Base-by-base conservation (phyloP, 2,888 invertebrate genomes). In the Cybosia mesomella region DNA sequence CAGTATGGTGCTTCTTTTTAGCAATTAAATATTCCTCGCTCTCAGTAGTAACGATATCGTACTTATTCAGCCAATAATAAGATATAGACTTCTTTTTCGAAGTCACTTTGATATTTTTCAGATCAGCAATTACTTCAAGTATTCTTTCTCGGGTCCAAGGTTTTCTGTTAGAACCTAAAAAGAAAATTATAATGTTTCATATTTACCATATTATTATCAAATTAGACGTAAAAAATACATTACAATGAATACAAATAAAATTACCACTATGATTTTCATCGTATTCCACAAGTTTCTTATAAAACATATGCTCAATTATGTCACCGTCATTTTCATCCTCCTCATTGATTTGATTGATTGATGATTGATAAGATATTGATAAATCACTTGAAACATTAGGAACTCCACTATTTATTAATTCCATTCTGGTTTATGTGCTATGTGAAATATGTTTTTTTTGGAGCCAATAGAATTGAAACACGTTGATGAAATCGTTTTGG, bases 51-150 rank as follows among this genome's bases (percentile, higher is more conserved):
- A 73, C 34, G 18, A 73, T 15, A 9, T 73, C 67, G 22, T 70
- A 72, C 28, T 67, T 73, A n/a, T 5, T 62, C 55, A 67, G 62
- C 70, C 70, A 73, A 39, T 70, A 73, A 59, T 64, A 65, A 11
- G 67, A 55, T 49, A 62, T 63, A 2, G 66, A 8, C 11, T 62
- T 73, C 57, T 64, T 43, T n/a, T 58, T 54, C 21, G 49, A 15
- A 61, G 55, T 53, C 36, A 34, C 15, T 60, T 21, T 64, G 61
- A 57, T 68, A 22, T 32, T 28, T 64, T 68, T 72, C 24, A 72
- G 60, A 3, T 34, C 62, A 8, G 39, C 43, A 11, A 68, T 73
- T 24, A 72, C 65, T 32, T 60, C 39, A 9, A 18, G 32, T 21
- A 73, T 59, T 61, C 66, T 64, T 60, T 68, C 64, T 15, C 32